A percentile compares a stretch with the other conserved stretches of the same genome.
Evolutionary conservation across 2,797 vertebrate species (phyloP).

Genomic region (Phoxinus dragarum): DNA sequence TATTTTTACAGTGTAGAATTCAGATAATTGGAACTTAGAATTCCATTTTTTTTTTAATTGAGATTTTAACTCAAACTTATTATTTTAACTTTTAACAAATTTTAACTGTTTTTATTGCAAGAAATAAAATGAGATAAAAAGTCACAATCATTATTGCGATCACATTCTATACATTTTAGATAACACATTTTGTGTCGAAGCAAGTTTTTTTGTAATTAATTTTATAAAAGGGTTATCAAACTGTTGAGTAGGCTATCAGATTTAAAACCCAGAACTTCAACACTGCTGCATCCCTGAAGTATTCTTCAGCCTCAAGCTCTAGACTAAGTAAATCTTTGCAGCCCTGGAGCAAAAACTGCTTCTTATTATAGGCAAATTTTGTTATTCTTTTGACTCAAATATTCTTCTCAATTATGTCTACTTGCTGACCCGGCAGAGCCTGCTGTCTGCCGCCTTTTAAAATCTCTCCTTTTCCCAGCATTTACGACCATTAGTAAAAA

Average conservation of each 20-base stretch:
- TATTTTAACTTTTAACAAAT: too few relatives aligned
- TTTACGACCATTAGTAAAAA: conserved; percentile 53
- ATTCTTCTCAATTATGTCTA: conserved; percentile 36
- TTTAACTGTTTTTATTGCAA: background rate
- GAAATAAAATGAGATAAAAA: background rate
- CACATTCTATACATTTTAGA: background rate
- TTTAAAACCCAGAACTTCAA: background rate
- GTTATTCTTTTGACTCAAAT: conserved; percentile 32
- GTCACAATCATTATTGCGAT: too few relatives aligned
- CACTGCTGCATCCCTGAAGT: background rate
- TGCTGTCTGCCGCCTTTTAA: conserved; percentile 43
- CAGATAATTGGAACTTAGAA: too few relatives aligned
- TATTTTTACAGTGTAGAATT: too few relatives aligned
- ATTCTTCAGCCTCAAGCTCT: conserved; percentile 8
- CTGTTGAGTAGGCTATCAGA: background rate
- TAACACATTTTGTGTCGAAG: background rate
- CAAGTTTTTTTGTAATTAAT: background rate
- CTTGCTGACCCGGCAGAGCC: conserved; percentile 38
- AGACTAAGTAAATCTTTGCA: conserved; percentile 5
- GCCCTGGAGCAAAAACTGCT: background rate
- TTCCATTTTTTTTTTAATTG: too few relatives aligned
- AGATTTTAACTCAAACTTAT: too few relatives aligned
- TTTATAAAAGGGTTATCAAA: background rate
- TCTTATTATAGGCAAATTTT: conserved; percentile 32
- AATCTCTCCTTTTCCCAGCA: conserved; percentile 27